Conservation (phyloP, 23 tunicate genomes). For the Diplosoma virens region DNA sequence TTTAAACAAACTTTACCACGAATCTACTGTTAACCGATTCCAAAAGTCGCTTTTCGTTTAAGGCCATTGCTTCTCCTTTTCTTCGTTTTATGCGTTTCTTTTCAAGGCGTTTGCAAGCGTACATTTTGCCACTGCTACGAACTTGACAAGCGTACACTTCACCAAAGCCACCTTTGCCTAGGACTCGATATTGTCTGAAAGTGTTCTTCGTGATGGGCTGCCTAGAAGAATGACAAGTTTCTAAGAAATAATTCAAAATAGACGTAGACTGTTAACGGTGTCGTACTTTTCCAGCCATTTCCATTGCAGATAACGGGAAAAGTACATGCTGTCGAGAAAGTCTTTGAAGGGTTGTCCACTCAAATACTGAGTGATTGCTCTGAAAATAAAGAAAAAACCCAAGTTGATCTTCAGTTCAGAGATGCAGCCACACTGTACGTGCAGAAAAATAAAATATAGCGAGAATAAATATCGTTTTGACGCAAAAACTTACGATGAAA, state of each 20-base stretch:
- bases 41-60: constrained; percentile 89
- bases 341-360: constrained; percentile 89
- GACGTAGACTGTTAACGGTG: neutral
- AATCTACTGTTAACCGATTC: constrained; percentile 95
- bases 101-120: constrained; percentile 97
- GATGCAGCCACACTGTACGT: too few species aligned
- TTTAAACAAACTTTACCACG: too few species aligned
- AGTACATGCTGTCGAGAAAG: constrained; percentile 85
- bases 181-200: constrained; percentile 93
- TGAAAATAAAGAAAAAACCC: neutral
- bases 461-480: too few species aligned
- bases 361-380: constrained; percentile 94
- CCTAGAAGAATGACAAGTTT: constrained; percentile 31
- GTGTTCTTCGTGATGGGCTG: constrained; percentile 95
- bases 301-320: constrained; percentile 97
- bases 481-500: constrained; percentile 33
- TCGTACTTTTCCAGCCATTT: constrained; percentile 87
- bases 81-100: constrained; percentile 89
- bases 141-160: constrained; percentile 99
- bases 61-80: constrained; percentile 93
- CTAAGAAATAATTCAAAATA: neutral
- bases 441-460: too few species aligned
- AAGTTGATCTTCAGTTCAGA: too few species aligned
- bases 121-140: constrained; percentile 96
- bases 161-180: constrained; percentile 98